Evolutionary conservation across 2,797 vertebrate genomes (phyloP).

Genomic region (Florisuga fusca): DNA sequence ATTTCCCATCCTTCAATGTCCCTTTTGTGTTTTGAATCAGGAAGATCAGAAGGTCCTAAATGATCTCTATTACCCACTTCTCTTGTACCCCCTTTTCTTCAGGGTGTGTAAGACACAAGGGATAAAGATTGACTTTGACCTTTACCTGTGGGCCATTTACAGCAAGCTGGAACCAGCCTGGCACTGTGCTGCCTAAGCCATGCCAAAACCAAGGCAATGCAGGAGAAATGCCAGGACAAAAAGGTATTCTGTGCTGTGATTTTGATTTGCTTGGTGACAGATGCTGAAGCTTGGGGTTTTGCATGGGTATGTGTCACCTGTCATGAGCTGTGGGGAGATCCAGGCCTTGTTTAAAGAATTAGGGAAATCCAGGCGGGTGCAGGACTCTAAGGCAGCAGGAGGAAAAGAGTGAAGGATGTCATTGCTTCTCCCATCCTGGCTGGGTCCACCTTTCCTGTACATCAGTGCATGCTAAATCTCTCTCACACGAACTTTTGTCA

Average conservation of each 20-base stretch:
- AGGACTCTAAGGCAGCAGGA: background rate
- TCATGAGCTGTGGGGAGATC: constrained; percentile 31
- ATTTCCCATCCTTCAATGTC: background rate
- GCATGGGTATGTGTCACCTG: constrained; percentile 14
- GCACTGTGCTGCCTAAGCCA: background rate
- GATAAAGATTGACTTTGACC: background rate
- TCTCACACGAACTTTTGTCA: background rate
- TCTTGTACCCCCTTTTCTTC: background rate
- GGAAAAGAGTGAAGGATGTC: background rate
- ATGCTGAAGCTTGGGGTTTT: constrained; percentile 27
- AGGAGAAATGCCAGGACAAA: constrained; percentile 33
- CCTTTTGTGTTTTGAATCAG: background rate
- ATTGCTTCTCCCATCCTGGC: background rate
- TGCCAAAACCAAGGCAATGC: background rate
- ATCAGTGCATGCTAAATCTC: background rate
- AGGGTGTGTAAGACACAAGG: background rate
- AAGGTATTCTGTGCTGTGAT: constrained; percentile 1
- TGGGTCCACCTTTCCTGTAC: background rate
- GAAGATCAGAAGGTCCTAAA: background rate
- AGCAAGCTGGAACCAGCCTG: background rate
- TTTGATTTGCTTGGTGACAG: constrained; percentile 4
- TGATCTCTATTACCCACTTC: background rate
- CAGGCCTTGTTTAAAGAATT: constrained; percentile 23
- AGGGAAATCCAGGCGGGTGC: background rate
- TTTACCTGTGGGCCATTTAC: background rate